Base-by-base conservation (phyloP, 2,888 invertebrate genomes). In the Noctua pronuba region DNA sequence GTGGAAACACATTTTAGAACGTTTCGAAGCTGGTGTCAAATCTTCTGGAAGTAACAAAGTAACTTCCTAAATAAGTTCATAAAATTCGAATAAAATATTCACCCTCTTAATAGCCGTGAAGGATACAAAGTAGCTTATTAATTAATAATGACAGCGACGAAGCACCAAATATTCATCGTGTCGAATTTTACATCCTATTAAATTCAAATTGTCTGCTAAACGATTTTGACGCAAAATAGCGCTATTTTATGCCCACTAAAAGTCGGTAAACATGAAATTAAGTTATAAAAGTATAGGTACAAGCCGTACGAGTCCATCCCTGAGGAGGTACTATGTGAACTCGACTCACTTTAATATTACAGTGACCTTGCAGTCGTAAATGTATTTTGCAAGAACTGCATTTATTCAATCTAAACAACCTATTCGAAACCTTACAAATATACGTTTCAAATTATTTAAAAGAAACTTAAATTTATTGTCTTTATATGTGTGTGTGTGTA, bases 181-280 rank as follows among this genome's bases (percentile, higher is more conserved):
- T 69, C 55, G 46, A 77, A 80, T 83, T 86, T 85, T 73, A 80
- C 77, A 76, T 74, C 73, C 69, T 76, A 77, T 85, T 77, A 82
- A 84, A 79, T 86, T 84, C 75, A 75, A 82, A 86, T 80, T 77
- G 66, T 73, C 75, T 83, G 46, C 70, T 74, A 75, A 84, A 73
- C 69, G 75, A 77, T 76, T 84, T 86, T 79, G 55, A 73, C 77
- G 64, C 76, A 74, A 82, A 84, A 77, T 81, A 55, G 71, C 65
- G 82, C 67, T 75, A 86, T 80, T 79, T 84, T 73, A 81, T 84
- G 55, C 70, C 81, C 76, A 73, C 78, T 78, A 72, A 82, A 84
- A 77, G 73, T 84, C 73, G 67, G 72, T 73, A 78, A 85, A 86
- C 83, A 83, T 78, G 83, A 75, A 86, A 86, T 86, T 82, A 79